Conservation (phyloP, 2,113 vertebrate species). For the Pithys albifrons region DNA sequence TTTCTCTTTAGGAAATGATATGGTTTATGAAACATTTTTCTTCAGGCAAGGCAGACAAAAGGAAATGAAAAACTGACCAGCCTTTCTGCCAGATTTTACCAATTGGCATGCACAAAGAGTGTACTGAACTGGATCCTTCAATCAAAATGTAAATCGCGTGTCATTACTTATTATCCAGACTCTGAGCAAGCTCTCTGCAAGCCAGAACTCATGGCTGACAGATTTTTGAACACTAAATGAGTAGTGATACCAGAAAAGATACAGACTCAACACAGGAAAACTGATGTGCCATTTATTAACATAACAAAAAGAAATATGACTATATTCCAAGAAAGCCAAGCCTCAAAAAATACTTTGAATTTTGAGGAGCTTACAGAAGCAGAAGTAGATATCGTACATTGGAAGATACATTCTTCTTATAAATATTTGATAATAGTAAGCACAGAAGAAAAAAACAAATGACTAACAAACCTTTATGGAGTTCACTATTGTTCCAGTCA, state of each 20-base stretch:
- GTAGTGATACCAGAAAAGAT: neutral
- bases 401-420: neutral
- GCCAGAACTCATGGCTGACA: conserved; percentile 3
- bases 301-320: neutral
- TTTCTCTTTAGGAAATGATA: conserved; percentile 22
- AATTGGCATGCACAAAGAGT: neutral
- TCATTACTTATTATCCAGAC: conserved; percentile 31
- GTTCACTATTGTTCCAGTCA: neutral
- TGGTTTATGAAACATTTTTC: conserved; percentile 30
- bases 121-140: conserved; percentile 21
- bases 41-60: conserved; percentile 2
- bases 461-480: neutral
- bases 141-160: conserved; percentile 35
- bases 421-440: neutral
- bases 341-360: neutral
- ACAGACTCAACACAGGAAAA: neutral
- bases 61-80: neutral
- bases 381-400: neutral
- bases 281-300: neutral
- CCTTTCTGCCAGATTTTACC: neutral
- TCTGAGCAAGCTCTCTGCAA: conserved; percentile 7
- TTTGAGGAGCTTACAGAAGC: neutral
- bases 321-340: neutral
- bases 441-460: neutral
- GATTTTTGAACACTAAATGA: conserved; percentile 27